Evolutionary conservation across 2,888 invertebrate species (phyloP).

Genomic region (Drosophila mimetica): DNA sequence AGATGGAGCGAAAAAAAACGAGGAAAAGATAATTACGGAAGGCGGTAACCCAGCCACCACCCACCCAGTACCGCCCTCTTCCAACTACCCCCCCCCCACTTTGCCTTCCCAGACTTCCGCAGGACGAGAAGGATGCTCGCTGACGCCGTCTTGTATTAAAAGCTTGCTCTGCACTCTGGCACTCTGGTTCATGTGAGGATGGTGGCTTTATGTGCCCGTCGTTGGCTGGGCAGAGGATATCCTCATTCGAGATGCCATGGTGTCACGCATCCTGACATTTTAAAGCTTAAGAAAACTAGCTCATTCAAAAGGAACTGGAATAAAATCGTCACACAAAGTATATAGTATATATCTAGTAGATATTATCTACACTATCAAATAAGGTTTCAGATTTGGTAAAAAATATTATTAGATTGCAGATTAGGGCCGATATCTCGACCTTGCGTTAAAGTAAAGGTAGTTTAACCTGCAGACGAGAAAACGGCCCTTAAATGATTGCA

Average conservation of each 20-base stretch:
- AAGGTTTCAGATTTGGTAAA: no score
- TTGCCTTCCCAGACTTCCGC: constrained; percentile 22
- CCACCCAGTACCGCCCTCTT: constrained; percentile 6
- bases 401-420: no score
- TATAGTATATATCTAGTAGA: no score
- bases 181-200: constrained; percentile 20
- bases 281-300: constrained; percentile 8
- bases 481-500: no score
- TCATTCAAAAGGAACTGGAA: neutral
- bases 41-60: constrained; percentile 50
- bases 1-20: constrained; percentile 15
- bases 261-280: constrained; percentile 16
- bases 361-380: no score
- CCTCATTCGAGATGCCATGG: constrained; percentile 23
- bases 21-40: constrained; percentile 65
- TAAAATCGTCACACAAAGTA: neutral
- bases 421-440: no score
- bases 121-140: constrained; percentile 21
- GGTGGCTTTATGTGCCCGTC: constrained; percentile 6
- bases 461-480: no score
- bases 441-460: no score
- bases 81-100: neutral
- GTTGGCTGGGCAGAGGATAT: constrained; percentile 3
- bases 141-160: constrained; percentile 72
- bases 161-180: constrained; percentile 37